Evolutionary conservation across 2,888 invertebrate genomes (phyloP), one percentile per base, ranked within the genome.

Genomic region (Hypsopygia costalis): DNA sequence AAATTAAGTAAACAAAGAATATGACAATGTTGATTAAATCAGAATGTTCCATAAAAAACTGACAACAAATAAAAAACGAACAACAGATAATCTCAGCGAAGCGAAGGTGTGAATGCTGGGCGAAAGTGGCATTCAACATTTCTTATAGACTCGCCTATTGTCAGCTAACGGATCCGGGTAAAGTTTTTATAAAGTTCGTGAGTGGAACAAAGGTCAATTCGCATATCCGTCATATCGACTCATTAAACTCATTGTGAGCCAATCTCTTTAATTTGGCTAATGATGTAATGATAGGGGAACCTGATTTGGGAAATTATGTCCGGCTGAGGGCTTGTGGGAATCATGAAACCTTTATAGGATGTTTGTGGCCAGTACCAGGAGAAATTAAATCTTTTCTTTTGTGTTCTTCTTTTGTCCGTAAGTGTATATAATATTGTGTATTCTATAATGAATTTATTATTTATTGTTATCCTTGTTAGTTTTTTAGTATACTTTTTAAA

Each of bases 51-150:
- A n/a, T n/a, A n/a, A n/a, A n/a, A n/a, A n/a, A 16, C 16, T 4
- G 16, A 16, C 2, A 7, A 3, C n/a, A 25, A 25, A n/a, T 25
- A 25, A 25, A 21, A 8, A 25, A 25, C n/a, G 3, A 25, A 25
- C 7, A 25, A 8, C 7, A 25, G 16, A 3, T 25, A 5, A 25
- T 5, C 6, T 7, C 7, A n/a, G 2, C 25, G 6, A 7, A n/a
- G 2, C 25, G 6, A 7, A 25, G 25, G 25, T n/a, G 25, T 25
- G 25, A 25, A n/a, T 25, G 6, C 25, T 4, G 7, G 6, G 25
- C 6, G 25, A 38, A 39, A 39, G 39, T 33, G 27, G 39, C 39
- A 27, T 39, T 33, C 39, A 39, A 38, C 16, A 27, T 27, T 39
- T 39, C 25, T 39, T 39, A 16, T 16, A 3, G 25, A 27, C 16